Evolutionary conservation across 92 coral and sea anemone species (phyloP).

Genomic region (Scolanthus callimorphus): DNA sequence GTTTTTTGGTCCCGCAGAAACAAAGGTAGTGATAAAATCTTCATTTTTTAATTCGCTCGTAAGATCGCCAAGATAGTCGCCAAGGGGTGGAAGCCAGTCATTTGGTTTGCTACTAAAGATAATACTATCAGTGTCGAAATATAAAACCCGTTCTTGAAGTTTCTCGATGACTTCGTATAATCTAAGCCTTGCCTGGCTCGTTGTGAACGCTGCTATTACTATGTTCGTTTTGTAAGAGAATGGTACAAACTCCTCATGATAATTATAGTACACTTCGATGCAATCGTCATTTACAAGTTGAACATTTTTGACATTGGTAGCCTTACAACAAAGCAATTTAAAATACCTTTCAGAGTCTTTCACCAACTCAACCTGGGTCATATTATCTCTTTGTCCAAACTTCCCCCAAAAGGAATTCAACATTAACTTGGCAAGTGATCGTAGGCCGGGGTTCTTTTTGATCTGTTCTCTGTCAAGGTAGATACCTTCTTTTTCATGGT

Average conservation of each 20-base stretch:
- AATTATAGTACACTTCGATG: slow-evolving; percentile 12
- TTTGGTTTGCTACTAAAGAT: slow-evolving; percentile 9
- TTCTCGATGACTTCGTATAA: slow-evolving; percentile 1
- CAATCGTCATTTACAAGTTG: slow-evolving; percentile 31
- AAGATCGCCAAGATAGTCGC: slow-evolving; percentile 39
- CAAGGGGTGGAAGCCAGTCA: not conserved
- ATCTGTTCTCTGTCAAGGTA: slow-evolving; percentile 20
- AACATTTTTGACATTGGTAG: slow-evolving; percentile 19
- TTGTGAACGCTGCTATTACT: slow-evolving; percentile 25
- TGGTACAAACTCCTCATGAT: slow-evolving; percentile 17
- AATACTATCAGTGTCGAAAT: slow-evolving; percentile 37
- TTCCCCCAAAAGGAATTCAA: slow-evolving; percentile 42
- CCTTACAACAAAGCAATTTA: slow-evolving; percentile 17
- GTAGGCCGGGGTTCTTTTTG: slow-evolving; percentile 37
- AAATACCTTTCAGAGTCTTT: slow-evolving; percentile 38
- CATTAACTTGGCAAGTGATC: slow-evolving; percentile 49
- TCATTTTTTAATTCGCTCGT: slow-evolving; percentile 20
- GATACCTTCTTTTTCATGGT: slow-evolving; percentile 35
- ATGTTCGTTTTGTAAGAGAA: slow-evolving; percentile 18
- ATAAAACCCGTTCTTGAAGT: slow-evolving; percentile 13
- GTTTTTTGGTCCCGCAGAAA: slow-evolving; percentile 30
- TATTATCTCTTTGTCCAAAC: slow-evolving; percentile 42
- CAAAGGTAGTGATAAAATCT: slow-evolving; percentile 10
- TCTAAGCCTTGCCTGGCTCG: slow-evolving; percentile 16
- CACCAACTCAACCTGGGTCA: slow-evolving; percentile 35